Percentiles rank a stretch among this genome's conserved stretches.
phyloP scores from a whole-genome alignment of 1,140 invertebrate species.

The Hyles vespertilio region DNA sequence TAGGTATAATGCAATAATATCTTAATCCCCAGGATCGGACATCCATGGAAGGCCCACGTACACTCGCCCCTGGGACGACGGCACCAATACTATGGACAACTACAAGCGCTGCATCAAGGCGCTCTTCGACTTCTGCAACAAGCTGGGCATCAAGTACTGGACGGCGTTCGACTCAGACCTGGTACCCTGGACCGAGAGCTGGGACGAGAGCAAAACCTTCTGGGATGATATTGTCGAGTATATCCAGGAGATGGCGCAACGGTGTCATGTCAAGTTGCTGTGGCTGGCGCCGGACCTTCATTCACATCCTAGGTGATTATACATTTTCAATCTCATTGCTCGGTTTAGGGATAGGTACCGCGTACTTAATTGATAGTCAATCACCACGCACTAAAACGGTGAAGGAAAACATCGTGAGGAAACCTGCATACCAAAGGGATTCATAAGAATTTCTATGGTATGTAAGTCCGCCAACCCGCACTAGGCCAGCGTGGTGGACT shows the following conservation, averaged over 20 bases:
- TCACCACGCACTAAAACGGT: too few relatives aligned
- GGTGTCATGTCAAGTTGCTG: constrained; percentile 77
- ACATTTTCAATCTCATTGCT: too few relatives aligned
- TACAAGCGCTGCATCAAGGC: constrained; percentile 79
- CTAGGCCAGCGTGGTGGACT: too few relatives aligned
- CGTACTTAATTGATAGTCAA: too few relatives aligned
- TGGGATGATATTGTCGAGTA: constrained; percentile 79
- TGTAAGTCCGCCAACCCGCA: too few relatives aligned
- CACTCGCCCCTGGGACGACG: constrained; percentile 77
- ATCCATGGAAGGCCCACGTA: constrained; percentile 66
- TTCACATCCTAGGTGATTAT: constrained; percentile 76
- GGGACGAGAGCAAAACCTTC: constrained; percentile 76
- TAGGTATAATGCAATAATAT: too few relatives aligned
- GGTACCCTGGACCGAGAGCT: constrained; percentile 64
- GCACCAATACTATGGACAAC: constrained; percentile 75
- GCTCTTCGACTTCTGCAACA: constrained; percentile 80
- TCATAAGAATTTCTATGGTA: too few relatives aligned
- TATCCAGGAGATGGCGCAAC: constrained; percentile 75
- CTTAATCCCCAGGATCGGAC: constrained; percentile 43
- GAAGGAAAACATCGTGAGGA: too few relatives aligned
- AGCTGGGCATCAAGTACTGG: constrained; percentile 80
- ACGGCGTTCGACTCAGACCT: constrained; percentile 79
- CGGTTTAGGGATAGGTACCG: too few relatives aligned
- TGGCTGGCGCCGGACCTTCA: constrained; percentile 81
- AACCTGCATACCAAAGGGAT: too few relatives aligned